phyloP scores from a whole-genome alignment of 2,888 invertebrate genomes.

The Aporophyla lueneburgensis region DNA sequence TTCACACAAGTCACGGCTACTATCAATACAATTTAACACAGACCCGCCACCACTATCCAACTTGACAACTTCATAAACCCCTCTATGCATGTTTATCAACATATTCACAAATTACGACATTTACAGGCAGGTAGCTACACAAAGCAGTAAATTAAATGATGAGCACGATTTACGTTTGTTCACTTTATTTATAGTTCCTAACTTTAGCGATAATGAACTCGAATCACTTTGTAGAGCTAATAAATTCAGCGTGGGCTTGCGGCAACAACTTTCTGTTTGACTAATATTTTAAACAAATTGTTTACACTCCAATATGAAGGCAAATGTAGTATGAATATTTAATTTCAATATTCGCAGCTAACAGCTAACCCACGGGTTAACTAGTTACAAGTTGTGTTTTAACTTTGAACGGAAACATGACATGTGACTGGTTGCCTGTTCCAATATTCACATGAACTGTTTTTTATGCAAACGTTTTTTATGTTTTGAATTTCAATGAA shows the following conservation, averaged over 20 bases:
- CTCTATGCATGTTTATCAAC: slow-evolving; percentile 25
- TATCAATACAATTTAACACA: neutral
- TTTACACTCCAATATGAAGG: slow-evolving; percentile 45
- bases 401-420: slow-evolving; percentile 20
- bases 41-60: neutral
- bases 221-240: slow-evolving; percentile 65
- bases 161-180: slow-evolving; percentile 58
- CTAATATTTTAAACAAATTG: slow-evolving; percentile 60
- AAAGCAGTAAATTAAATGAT: slow-evolving; percentile 51
- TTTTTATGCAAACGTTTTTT: neutral
- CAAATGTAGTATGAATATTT: slow-evolving; percentile 42
- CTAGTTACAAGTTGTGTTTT: slow-evolving; percentile 21
- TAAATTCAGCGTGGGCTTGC: slow-evolving; percentile 57
- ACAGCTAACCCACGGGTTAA: slow-evolving; percentile 8
- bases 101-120: slow-evolving; percentile 16
- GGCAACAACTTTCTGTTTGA: slow-evolving; percentile 53
- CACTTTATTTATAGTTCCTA: slow-evolving; percentile 63
- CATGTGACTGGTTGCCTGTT: neutral
- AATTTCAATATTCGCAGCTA: slow-evolving; percentile 33
- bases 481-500: neutral
- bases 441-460: slow-evolving; percentile 5
- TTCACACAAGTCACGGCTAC: neutral
- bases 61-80: slow-evolving; percentile 1
- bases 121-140: slow-evolving; percentile 14
- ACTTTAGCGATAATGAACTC: slow-evolving; percentile 65